A percentile compares a stretch with the other conserved stretches of the same genome.
These are phyloP conservation scores for Pocillopora meandrina DNA, from an alignment of 92 coral and sea anemone genomes.

Conservation along the genomic window DNA sequence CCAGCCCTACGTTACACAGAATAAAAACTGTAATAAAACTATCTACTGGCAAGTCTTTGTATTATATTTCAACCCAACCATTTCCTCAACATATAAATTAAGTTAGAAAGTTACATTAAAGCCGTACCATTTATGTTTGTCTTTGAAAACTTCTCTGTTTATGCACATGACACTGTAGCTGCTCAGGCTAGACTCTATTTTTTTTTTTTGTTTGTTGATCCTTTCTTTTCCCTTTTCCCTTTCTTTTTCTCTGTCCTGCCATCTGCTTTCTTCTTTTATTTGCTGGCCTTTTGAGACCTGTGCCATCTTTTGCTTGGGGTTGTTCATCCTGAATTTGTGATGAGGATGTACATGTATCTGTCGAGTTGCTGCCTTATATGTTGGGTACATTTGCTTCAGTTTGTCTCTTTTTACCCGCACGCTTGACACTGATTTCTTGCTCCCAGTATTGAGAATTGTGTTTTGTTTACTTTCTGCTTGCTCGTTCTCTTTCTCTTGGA, in stretches of 20 bases:
- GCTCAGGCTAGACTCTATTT: background rate
- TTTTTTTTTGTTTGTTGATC: too few species aligned
- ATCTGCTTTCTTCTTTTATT: too few species aligned
- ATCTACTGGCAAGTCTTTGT: too few species aligned
- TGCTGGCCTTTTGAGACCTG: background rate
- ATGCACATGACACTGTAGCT: background rate
- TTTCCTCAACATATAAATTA: too few species aligned
- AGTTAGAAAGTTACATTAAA: too few species aligned
- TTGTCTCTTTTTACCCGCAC: background rate
- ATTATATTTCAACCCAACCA: too few species aligned
- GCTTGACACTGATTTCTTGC: background rate
- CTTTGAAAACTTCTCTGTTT: background rate
- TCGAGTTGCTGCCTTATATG: background rate
- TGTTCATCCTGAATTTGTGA: background rate
- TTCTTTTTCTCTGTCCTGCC: too few species aligned
- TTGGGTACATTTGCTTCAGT: background rate
- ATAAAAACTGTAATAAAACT: too few species aligned
- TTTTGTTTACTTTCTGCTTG: background rate
- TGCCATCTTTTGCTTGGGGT: background rate
- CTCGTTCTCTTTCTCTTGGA: too few species aligned
- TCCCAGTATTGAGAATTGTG: background rate
- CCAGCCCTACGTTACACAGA: too few species aligned
- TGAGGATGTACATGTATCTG: background rate
- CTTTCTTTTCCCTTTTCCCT: too few species aligned
- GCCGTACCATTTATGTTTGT: background rate